Percentiles rank a stretch among this genome's conserved stretches.
Evolutionary conservation across 2,888 invertebrate genomes (phyloP).

Genomic region (Drosophila atripex): DNA sequence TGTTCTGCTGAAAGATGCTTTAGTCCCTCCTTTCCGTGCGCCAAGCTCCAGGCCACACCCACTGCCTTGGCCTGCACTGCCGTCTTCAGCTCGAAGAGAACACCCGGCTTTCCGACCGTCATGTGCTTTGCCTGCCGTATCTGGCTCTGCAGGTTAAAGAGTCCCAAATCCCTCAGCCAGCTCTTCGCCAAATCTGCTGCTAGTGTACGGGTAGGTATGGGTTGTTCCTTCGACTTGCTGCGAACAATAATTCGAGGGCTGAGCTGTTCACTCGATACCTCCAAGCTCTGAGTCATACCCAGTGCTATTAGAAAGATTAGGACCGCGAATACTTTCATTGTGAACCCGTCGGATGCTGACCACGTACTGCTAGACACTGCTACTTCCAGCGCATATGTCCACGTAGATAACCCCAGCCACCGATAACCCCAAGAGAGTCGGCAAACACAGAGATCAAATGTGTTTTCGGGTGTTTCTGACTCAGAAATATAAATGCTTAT

Average conservation of each 20-base stretch:
- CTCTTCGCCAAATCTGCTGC: slow-evolving; percentile 20
- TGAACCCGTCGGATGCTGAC: not conserved
- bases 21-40: not conserved
- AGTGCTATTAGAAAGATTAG: not conserved
- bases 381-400: not conserved
- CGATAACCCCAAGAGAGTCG: not conserved
- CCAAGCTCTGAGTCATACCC: not conserved
- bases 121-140: slow-evolving; percentile 37
- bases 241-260: slow-evolving; percentile 36
- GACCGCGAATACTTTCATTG: not conserved
- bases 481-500: no score
- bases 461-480: not conserved
- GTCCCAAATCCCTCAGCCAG: slow-evolving; percentile 18
- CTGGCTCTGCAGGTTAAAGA: slow-evolving; percentile 31
- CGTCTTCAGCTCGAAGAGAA: slow-evolving; percentile 38
- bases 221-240: not conserved
- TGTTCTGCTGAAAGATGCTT: not conserved
- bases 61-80: slow-evolving; percentile 28
- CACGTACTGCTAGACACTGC: not conserved
- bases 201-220: accelerated
- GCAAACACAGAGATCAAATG: no score
- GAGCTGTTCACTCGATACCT: not conserved
- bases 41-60: not conserved
- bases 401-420: not conserved
- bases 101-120: not conserved